Base-by-base conservation (phyloP, 2,888 invertebrate species). In the Pandemis corylana region DNA sequence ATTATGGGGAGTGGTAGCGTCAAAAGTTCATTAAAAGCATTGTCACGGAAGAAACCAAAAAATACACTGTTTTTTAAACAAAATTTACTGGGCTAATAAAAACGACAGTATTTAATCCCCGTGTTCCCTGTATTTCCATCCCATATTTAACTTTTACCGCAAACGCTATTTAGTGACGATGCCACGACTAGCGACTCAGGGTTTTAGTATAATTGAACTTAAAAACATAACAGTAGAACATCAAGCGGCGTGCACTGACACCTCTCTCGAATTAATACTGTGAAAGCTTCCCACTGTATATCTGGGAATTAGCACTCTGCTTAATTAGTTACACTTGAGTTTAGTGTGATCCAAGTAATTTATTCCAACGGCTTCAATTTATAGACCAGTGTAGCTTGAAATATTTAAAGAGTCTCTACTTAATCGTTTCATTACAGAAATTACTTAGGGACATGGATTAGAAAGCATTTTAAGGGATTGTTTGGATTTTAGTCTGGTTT, bases 281-380 rank as follows among this genome's bases (percentile, higher is more conserved):
- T 74, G 70, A 74, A 69, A 74, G 74, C 74, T 70, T 74, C 74
- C 61, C 69, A 51, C 65, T 70, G 73, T 73, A 49, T 73, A 68
- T 69, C 65, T 61, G 70, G 28, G 75, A 75, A 75, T 75, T 75
- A 75, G 70, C 74, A 75, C 74, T 75, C 74, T 70, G 61, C 74
- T 70, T 75, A 75, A 75, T 75, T 75, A 75, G 66, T 66, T 75
- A 75, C 74, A 75, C 74, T 74, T 70, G 70, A 70, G 74, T 75
- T 75, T 75, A 75, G 74, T 75, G 74, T 75, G 74, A 75, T 75
- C 74, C 70, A 10, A 64, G 74, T 70, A 75, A 75, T 66, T 75
- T 75, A 75, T 75, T 74, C 74, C 49, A 74, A 70, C 70, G 62
- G 66, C 70, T 66, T 51, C 74, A 70, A 75, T 75, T 75, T 75